Base-by-base conservation (phyloP, 2,113 vertebrate genomes). In the Conger conger region DNA sequence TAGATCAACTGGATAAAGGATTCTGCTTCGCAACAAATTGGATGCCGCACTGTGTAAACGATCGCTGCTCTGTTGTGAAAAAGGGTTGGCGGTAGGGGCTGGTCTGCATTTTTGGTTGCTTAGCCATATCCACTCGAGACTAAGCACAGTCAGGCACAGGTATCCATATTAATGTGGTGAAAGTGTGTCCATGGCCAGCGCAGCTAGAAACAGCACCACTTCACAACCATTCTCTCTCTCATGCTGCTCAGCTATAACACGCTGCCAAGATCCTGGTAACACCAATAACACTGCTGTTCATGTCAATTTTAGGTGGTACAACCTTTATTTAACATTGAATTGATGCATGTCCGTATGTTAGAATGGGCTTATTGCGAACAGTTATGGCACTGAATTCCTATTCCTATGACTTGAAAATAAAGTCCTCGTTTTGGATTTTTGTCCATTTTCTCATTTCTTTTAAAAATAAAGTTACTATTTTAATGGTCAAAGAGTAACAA, bases 1-100 rank as follows among this genome's bases (percentile, higher is more conserved):
- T 88, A 87, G 85, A 81, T n/a, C n/a, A 85, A 85, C 53, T 76
- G 86, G 90, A 1, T 80, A 57, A 63, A 37, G 78, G 79, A 79
- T 84, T 84, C 85, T 85, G 42, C 30, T 63, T 79, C 11, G 11
- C 30, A 8, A 76, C 2, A 50, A 45, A 78, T 35, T 35, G 30
- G 35, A 27, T 23, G 30, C 4, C 40, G 68, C 68, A 30, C 9
- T 30, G 79, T 33, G 20, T 80, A 33, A 33, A 33, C 8, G 18
- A 79, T 42, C 40, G 13, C 38, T 4, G 40, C 27, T 50, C 79
- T 33, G 79, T 53, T 33, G 40, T 3, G 2, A n/a, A 8, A 38
- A 36, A 45, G 9, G 53, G 4, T 36, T 77, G 76, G 76, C 33
- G 13, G 33, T 36, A 4, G 33, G 1, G 15, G 33, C 60, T n/a